Base-by-base conservation (phyloP, 2,888 invertebrate species). In the Xanthorhoe spadicearia region DNA sequence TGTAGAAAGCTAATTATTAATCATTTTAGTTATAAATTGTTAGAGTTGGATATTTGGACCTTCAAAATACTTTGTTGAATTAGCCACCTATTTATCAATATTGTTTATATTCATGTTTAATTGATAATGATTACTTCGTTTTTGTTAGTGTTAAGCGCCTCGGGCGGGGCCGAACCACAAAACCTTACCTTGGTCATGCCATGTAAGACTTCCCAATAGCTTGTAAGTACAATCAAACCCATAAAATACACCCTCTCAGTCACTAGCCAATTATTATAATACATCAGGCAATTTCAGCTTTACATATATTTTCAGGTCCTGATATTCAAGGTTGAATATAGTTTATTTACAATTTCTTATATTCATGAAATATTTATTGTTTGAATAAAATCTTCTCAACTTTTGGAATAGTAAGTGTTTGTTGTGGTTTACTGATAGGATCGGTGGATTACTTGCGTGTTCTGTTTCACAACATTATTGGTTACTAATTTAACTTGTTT, bases 281-380 rank as follows among this genome's bases (percentile, higher is more conserved):
- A 13, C 13, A 43, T 0, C 3, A 38, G 38, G 10, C 48, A 17
- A 48, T 7, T 48, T 48, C 17, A 48, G 48, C 48, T 48, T 48
- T 48, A 15, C 48, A 48, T 48, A 18, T 57, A 53, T 61, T 61
- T 57, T 53, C 61, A 58, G 49, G 19, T 51, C 51, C 38, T 60
- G 43, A 48, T 61, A 61, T 65, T 59, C 58, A 66, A 66, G 66
- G 61, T 46, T 61, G 61, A 58, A 66, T 61, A 50, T 50, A 66
- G 28, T 54, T 62, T 50, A 62, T 50, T 56, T 43, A 38, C 58
- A 59, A 4, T 18, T 46, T 54, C 28, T 60, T 60, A 58, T 62
- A 66, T 66, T 54, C 28, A 62, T 61, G 50, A 13, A 23, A 49
- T 64, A 55, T 59, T 50, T 48, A 59, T 58, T 19, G 53, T 23